phyloP scores from a whole-genome alignment of 2,888 invertebrate species.

The Acleris sparsana region DNA sequence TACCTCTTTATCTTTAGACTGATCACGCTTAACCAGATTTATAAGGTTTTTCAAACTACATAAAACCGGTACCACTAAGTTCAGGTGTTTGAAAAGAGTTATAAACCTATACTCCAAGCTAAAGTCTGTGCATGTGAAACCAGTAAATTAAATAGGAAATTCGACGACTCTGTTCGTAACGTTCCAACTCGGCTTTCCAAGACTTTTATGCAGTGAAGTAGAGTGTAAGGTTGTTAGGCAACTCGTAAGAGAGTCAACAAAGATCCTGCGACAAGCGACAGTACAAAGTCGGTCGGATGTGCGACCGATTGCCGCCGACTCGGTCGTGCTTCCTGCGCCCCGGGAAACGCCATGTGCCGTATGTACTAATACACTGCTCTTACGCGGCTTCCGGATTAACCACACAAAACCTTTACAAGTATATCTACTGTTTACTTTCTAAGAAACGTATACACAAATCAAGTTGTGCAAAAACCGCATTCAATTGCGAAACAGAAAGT shows the following conservation, averaged over 20 bases:
- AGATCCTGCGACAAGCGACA: slow-evolving; percentile 29
- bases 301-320: slow-evolving; percentile 65
- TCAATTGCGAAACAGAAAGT: too few species aligned
- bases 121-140: too few species aligned
- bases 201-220: slow-evolving; percentile 9
- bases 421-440: too few species aligned
- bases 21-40: too few species aligned
- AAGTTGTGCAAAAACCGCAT: too few species aligned
- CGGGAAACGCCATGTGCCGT: slow-evolving; percentile 48
- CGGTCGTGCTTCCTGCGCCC: slow-evolving; percentile 61
- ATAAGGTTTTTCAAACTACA: too few species aligned
- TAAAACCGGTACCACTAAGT: too few species aligned
- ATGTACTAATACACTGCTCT: slow-evolving; percentile 32
- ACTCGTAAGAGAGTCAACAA: slow-evolving; percentile 38
- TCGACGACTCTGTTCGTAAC: neutral
- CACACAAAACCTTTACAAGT: neutral
- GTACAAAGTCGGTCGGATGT: slow-evolving; percentile 54
- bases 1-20: too few species aligned
- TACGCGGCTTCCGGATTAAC: slow-evolving; percentile 29
- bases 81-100: too few species aligned
- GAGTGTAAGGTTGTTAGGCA: slow-evolving; percentile 16
- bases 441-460: too few species aligned
- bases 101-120: too few species aligned
- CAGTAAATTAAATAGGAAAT: slow-evolving; percentile 2
- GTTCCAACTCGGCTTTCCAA: neutral